Evolutionary conservation across 2,113 vertebrate species (phyloP).

Genomic region (Gobio gobio): DNA sequence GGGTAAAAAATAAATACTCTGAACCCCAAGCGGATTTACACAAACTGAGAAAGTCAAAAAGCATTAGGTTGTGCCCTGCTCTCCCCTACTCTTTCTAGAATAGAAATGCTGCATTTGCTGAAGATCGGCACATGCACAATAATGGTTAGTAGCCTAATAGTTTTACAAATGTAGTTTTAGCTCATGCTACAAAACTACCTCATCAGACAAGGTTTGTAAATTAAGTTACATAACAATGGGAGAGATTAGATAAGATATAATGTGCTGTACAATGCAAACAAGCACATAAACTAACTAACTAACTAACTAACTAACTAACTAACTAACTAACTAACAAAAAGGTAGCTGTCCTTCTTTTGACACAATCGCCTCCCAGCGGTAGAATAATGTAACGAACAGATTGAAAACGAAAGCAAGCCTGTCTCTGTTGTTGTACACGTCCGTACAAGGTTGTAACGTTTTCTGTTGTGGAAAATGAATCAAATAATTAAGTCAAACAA

Average conservation of each 20-base stretch:
- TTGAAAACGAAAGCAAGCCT: not conserved
- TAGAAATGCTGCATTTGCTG: too few relatives aligned
- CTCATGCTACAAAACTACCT: not conserved
- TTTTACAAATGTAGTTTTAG: not conserved
- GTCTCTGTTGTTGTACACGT: not conserved
- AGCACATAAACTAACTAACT: too few relatives aligned
- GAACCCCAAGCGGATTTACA: too few relatives aligned
- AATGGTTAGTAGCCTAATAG: not conserved
- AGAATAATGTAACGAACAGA: not conserved
- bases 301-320: too few relatives aligned
- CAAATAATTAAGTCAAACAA: conserved; percentile 27
- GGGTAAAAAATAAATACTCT: too few relatives aligned
- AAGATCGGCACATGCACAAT: too few relatives aligned
- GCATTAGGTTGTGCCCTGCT: too few relatives aligned
- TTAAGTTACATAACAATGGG: not conserved
- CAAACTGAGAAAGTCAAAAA: too few relatives aligned
- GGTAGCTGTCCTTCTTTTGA: not conserved
- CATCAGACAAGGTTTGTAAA: not conserved
- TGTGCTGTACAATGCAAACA: too few relatives aligned
- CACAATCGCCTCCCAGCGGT: not conserved
- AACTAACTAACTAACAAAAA: too few relatives aligned
- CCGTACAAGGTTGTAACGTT: not conserved
- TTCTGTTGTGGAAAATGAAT: not conserved
- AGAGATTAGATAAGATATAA: not conserved
- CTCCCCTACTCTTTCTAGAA: too few relatives aligned